A percentile compares a stretch with the other conserved stretches of the same genome.
phyloP scores from a whole-genome alignment of 2,888 invertebrate genomes.

The Eilema depressum region DNA sequence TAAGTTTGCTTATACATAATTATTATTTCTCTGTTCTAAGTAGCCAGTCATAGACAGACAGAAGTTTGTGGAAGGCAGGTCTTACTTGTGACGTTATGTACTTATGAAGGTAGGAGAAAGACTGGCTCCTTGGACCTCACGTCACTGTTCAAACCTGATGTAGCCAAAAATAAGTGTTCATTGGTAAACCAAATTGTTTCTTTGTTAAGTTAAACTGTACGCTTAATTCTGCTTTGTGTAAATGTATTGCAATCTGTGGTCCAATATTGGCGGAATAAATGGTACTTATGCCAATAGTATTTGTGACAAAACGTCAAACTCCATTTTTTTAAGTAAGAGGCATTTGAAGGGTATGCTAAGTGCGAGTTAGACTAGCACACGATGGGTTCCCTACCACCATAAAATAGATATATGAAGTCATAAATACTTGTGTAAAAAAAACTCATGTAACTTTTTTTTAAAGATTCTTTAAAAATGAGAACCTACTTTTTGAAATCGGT shows the following conservation, averaged over 20 bases:
- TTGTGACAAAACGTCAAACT: too few relatives aligned
- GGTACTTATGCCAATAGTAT: too few relatives aligned
- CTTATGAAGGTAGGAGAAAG: neutral
- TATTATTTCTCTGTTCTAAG: conserved; percentile 17
- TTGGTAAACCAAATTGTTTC: conserved; percentile 56
- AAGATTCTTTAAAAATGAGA: too few relatives aligned
- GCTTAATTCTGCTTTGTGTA: conserved; percentile 40
- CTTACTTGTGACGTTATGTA: neutral
- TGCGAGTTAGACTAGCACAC: neutral
- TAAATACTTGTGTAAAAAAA: too few relatives aligned
- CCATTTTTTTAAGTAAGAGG: too few relatives aligned
- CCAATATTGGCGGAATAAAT: conserved; percentile 17
- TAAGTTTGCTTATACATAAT: conserved; percentile 34
- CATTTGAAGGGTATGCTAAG: too few relatives aligned
- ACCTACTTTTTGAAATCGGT: too few relatives aligned
- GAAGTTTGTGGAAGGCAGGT: neutral
- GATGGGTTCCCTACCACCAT: neutral
- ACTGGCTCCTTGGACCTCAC: conserved; percentile 26
- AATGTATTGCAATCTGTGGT: conserved; percentile 27
- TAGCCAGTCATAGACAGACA: neutral
- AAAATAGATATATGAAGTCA: too few relatives aligned
- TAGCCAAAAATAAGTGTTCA: conserved; percentile 72
- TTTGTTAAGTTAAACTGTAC: conserved; percentile 45
- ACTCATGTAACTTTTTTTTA: too few relatives aligned
- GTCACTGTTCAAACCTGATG: conserved; percentile 42